Base-by-base conservation (phyloP, 1,140 invertebrate genomes). In the Cotesia typhae region DNA sequence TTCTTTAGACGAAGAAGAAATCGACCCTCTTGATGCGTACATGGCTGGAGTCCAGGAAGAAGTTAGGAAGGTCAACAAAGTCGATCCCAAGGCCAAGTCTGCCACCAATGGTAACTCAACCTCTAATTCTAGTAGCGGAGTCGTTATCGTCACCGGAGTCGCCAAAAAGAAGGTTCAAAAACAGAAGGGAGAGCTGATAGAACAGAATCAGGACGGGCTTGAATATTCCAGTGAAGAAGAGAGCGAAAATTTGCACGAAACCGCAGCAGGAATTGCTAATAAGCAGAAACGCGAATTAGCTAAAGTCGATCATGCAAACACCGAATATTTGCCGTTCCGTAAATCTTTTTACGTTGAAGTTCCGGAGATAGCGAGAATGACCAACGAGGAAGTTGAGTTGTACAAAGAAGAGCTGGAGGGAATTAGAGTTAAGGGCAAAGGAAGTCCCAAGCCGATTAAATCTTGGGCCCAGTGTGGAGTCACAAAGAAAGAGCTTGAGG, bases 381-480 rank as follows among this genome's bases (percentile, higher is more conserved):
- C 95, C 0, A 80, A 90, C 66, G 93, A 96, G 86, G 96, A 96
- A 82, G 94, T 96, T 1, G 94, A 96, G 74, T 88, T 90, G 0
- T 96, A 97, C 78, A 92, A 95, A 78, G 90, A 91, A 77, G 94
- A 95, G 77, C 79, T 95, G n/a, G 94, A 96, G 87, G 94, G 94
- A 2, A 94, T 95, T 63, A 87, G 93, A 61, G 94, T 96, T 1
- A 95, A 95, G 84, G 94, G 94, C 68, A 93, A 92, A 78, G 94
- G 94, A 12, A 97, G 95, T 81, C 98, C 98, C 0, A 97, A 96
- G 81, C 97, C 98, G 0, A 96, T 99, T 12, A 96, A 92, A 87
- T 94, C 93, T 0, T 99, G 98, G 98, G 97, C 98, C 0, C 98
- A 99, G 78, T 98, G 96, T 84, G 98, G 98, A 41, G 95, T 99